A percentile compares a stretch with the other conserved stretches of the same genome.
These are phyloP conservation scores for Ailurus styani DNA, from an alignment of 2,113 vertebrate genomes.

Conservation along the genomic window DNA sequence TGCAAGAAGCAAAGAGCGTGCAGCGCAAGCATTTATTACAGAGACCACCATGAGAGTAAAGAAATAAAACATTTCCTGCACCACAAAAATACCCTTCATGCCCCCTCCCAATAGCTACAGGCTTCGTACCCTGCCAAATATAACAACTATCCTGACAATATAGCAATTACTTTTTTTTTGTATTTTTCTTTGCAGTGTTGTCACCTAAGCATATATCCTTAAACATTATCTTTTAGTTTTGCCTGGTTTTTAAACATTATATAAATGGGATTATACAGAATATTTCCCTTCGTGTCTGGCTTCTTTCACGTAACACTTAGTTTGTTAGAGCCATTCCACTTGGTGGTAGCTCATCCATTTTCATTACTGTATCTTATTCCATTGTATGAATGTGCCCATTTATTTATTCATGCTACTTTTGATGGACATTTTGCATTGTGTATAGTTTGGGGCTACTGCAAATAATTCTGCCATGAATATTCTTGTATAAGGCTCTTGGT, in stretches of 20 bases:
- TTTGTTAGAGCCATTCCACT: neutral
- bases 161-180: neutral
- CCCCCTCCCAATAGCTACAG: neutral
- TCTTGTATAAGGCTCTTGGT: neutral
- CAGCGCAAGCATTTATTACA: neutral
- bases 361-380: neutral
- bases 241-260: neutral
- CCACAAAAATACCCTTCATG: neutral
- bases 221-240: neutral
- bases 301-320: neutral
- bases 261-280: neutral
- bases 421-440: neutral
- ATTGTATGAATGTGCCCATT: neutral
- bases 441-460: neutral
- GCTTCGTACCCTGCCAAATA: neutral
- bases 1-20: neutral
- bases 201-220: neutral
- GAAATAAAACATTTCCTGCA: neutral
- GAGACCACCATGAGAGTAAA: neutral
- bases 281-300: neutral
- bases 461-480: neutral
- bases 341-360: neutral
- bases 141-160: neutral
- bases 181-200: neutral
- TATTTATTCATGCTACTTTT: neutral